Evolutionary conservation across 2,888 invertebrate species (phyloP), one percentile per base, ranked within the genome.

Genomic region (Agapostemon virescens): DNA sequence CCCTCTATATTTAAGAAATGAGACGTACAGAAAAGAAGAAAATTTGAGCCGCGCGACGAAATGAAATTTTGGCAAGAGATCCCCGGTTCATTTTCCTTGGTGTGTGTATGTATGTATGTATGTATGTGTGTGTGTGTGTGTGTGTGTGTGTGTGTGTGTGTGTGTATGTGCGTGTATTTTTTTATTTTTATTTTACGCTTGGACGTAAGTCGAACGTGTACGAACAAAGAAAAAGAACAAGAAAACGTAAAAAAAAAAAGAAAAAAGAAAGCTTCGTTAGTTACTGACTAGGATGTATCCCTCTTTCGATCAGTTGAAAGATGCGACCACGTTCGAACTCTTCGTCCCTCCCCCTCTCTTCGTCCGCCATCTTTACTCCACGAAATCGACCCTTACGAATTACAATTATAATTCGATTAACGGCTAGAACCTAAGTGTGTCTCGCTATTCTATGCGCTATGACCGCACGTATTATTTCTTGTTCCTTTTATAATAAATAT

Each of bases 201-300:
- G 74, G 40, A 77, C 55, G 67, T n/a, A 69, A 40, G 58, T 72
- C 49, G 69, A 83, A 84, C 83, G 80, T 85, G 73, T 84, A 85
- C 85, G 79, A 83, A 87, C 84, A 80, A 58, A 71, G 30, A 36
- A 63, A 63, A 63, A 63, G 30, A 61, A 33, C 23, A 30, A 61
- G 4, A 23, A 13, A 40, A 49, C 49, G n/a, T 49, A 49, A 61
- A 80, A 77, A n/a, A n/a, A n/a, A n/a, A n/a, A n/a, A n/a, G n/a
- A n/a, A n/a, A n/a, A n/a, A n/a, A n/a, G n/a, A n/a, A 80, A 79
- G 74, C 81, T 83, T 88, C 87, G 87, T 86, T 87, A 45, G 63
- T 67, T 87, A 90, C 86, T 91, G 91, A 92, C 91, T 92, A 92
- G 90, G 90, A 90, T 88, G 88, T 88, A 55, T 89, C 88, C 75